Percentiles rank a stretch among this genome's conserved stretches.
These are phyloP conservation scores for Psylliodes chrysocephalus DNA, from an alignment of 2,888 invertebrate genomes.

Conservation along the genomic window DNA sequence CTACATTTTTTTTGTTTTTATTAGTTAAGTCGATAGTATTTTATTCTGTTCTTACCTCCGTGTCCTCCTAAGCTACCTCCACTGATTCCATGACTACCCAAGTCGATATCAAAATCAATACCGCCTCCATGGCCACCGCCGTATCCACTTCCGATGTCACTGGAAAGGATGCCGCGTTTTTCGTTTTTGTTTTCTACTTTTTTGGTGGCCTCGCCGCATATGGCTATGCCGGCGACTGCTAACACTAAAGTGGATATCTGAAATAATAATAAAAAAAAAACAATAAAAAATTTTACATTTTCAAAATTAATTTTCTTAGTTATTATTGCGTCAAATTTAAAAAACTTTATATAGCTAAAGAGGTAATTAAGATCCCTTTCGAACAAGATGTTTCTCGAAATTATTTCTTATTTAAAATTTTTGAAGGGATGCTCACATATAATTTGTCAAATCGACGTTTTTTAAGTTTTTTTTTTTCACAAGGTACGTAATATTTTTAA, in stretches of 20 bases:
- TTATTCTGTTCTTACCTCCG: slow-evolving; percentile 32
- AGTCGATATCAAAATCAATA: slow-evolving; percentile 35
- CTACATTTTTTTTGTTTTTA: too few species aligned
- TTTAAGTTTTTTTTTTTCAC: too few species aligned
- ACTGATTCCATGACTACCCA: slow-evolving; percentile 34
- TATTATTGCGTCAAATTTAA: too few species aligned
- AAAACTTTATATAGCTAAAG: too few species aligned
- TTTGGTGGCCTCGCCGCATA: slow-evolving; percentile 52
- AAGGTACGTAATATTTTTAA: too few species aligned
- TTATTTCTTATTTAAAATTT: too few species aligned
- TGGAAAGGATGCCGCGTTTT: slow-evolving; percentile 53
- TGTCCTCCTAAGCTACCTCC: slow-evolving; percentile 41
- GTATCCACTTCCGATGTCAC: slow-evolving; percentile 47
- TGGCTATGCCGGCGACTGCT: slow-evolving; percentile 52
- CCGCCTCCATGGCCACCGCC: slow-evolving; percentile 41
- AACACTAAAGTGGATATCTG: slow-evolving; percentile 49
- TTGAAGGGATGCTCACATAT: too few species aligned
- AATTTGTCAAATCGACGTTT: too few species aligned
- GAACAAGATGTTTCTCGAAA: too few species aligned
- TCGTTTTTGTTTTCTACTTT: slow-evolving; percentile 47
- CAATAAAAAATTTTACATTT: not conserved
- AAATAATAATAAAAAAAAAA: not conserved
- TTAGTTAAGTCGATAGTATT: too few species aligned
- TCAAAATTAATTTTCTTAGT: too few species aligned
- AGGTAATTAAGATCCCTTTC: too few species aligned